phyloP scores from a whole-genome alignment of 2,113 vertebrate genomes.

The Malaclemys terrapin region DNA sequence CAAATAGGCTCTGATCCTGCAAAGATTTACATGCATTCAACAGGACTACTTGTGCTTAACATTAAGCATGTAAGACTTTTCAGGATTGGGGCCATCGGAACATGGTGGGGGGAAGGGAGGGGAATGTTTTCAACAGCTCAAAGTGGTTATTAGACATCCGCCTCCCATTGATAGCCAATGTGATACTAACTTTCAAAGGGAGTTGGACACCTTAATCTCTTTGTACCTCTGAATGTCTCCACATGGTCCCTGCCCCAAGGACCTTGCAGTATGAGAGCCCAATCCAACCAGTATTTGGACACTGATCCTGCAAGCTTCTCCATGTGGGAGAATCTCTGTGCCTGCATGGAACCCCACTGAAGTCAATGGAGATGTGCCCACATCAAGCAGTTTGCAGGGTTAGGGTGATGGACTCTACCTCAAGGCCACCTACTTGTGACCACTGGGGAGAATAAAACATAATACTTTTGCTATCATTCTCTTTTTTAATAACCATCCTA shows the following conservation, averaged over 20 bases:
- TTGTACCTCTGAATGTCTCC: neutral
- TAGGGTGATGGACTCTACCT: neutral
- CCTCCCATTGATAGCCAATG: neutral
- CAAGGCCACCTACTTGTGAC: neutral
- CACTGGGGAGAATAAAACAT: neutral
- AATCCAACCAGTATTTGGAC: neutral
- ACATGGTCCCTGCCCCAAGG: neutral
- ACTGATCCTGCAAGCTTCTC: neutral
- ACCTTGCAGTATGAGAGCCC: neutral
- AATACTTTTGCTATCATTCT: neutral
- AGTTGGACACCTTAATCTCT: neutral
- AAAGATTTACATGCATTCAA: neutral
- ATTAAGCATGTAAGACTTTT: neutral
- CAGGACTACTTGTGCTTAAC: neutral
- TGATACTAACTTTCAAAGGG: neutral
- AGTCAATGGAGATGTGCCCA: neutral
- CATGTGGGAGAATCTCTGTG: neutral
- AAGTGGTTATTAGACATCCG: neutral
- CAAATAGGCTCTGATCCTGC: neutral
- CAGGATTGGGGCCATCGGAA: neutral
- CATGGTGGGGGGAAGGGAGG: neutral
- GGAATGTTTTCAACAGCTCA: neutral
- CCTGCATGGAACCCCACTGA: neutral
- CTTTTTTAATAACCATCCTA: neutral
- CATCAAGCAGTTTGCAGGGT: neutral